Evolutionary conservation across 2,888 invertebrate genomes (phyloP).

Genomic region (Bimastos eiseni): DNA sequence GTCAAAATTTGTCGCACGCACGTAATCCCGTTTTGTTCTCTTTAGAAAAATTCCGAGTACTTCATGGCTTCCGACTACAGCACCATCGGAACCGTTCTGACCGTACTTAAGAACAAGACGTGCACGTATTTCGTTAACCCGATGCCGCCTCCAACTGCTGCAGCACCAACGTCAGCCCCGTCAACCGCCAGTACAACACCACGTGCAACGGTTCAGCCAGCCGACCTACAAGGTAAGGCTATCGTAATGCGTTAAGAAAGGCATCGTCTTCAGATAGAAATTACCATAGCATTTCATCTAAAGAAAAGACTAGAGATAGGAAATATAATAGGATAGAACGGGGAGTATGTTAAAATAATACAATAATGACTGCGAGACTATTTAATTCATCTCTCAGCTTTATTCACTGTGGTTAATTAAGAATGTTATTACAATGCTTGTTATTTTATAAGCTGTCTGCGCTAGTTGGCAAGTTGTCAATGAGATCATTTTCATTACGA

Average conservation of each 20-base stretch:
- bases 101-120: background rate
- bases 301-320: background rate
- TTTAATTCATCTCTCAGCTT: background rate
- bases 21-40: background rate
- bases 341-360: background rate
- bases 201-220: background rate
- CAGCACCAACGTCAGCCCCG: background rate
- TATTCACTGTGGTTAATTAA: no score
- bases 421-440: no score
- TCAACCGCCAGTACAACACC: background rate
- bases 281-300: background rate
- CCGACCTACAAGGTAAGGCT: background rate
- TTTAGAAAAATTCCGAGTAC: background rate
- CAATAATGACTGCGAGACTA: background rate
- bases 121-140: slow-evolving; percentile 1
- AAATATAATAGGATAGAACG: background rate
- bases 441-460: no score
- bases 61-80: background rate
- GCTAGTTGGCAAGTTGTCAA: no score
- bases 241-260: background rate
- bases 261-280: background rate
- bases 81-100: background rate
- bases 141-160: background rate
- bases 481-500: no score
- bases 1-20: background rate